Evolutionary conservation across 2,888 invertebrate genomes (phyloP).

Genomic region (Galerucella nymphaeae): DNA sequence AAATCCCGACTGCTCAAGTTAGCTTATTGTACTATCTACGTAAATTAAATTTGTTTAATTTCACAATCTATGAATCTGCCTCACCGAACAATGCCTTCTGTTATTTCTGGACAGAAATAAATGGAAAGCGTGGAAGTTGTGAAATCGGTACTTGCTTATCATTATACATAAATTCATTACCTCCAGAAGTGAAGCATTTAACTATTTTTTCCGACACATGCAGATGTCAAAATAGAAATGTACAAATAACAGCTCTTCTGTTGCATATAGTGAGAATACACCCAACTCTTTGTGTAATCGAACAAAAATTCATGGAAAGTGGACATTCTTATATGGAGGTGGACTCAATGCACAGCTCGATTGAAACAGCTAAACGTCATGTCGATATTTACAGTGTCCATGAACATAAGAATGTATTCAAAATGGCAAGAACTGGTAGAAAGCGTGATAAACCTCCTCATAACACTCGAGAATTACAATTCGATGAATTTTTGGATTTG

Average conservation of each 20-base stretch:
- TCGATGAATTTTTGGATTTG: constrained; percentile 22
- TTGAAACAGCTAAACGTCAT: constrained; percentile 26
- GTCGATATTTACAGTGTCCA: constrained; percentile 35
- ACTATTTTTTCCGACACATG: constrained; percentile 17
- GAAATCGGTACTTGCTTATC: constrained; percentile 21
- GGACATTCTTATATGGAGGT: constrained; percentile 39
- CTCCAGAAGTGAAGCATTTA: neutral
- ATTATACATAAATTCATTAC: constrained; percentile 26
- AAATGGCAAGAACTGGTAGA: constrained; percentile 31
- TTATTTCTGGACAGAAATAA: constrained; percentile 16
- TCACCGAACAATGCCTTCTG: constrained; percentile 18
- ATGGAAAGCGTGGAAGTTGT: constrained; percentile 1
- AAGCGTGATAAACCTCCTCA: constrained; percentile 5
- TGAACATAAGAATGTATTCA: constrained; percentile 35
- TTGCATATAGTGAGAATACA: constrained; percentile 26
- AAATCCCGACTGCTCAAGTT: constrained; percentile 34
- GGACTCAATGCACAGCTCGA: constrained; percentile 18
- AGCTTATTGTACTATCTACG: constrained; percentile 31
- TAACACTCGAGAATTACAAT: constrained; percentile 20
- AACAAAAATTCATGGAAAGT: constrained; percentile 40
- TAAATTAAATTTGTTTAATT: constrained; percentile 27
- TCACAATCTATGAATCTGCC: constrained; percentile 22
- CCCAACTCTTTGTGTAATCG: constrained; percentile 3
- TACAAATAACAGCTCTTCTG: constrained; percentile 29
- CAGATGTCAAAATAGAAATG: constrained; percentile 31